Conservation (phyloP, 1,140 invertebrate species). For the Eupristina koningsbergeri region DNA sequence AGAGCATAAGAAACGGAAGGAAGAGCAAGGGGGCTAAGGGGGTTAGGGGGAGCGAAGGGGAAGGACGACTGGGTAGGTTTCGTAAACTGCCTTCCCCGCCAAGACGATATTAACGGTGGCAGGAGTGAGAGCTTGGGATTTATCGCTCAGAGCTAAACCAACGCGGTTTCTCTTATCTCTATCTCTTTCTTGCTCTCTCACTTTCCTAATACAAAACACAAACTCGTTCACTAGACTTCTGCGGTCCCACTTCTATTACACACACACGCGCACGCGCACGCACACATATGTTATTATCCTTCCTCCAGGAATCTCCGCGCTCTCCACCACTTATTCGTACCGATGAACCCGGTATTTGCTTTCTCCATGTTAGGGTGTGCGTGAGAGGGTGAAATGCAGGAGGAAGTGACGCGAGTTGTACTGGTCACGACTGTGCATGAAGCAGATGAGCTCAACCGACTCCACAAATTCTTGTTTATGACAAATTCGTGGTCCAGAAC, state of each 20-base stretch:
- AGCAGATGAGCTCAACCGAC: background rate
- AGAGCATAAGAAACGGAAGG: background rate
- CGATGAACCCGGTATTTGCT: slow-evolving; percentile 4
- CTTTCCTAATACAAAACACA: slow-evolving; percentile 68
- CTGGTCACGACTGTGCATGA: slow-evolving; percentile 37
- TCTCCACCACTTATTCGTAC: background rate
- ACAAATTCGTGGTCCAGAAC: background rate
- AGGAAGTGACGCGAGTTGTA: slow-evolving; percentile 44
- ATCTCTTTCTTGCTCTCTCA: too few species aligned
- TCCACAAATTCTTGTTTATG: background rate
- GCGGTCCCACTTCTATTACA: slow-evolving; percentile 49
- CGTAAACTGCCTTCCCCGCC: slow-evolving; percentile 66
- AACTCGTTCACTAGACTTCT: slow-evolving; percentile 63
- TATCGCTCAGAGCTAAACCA: slow-evolving; percentile 61
- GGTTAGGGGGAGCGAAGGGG: slow-evolving; percentile 46
- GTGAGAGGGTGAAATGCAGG: slow-evolving; percentile 8
- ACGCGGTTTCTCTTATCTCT: background rate
- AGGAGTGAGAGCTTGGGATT: slow-evolving; percentile 59
- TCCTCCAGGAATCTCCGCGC: too few species aligned
- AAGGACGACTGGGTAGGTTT: slow-evolving; percentile 62
- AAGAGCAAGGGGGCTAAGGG: slow-evolving; percentile 29
- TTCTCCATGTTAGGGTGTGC: background rate
- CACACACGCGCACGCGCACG: too few species aligned
- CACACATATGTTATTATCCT: background rate
- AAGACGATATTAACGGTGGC: slow-evolving; percentile 66